Evolutionary conservation across 1,140 invertebrate species (phyloP).

Genomic region (Chymomyza costata): DNA sequence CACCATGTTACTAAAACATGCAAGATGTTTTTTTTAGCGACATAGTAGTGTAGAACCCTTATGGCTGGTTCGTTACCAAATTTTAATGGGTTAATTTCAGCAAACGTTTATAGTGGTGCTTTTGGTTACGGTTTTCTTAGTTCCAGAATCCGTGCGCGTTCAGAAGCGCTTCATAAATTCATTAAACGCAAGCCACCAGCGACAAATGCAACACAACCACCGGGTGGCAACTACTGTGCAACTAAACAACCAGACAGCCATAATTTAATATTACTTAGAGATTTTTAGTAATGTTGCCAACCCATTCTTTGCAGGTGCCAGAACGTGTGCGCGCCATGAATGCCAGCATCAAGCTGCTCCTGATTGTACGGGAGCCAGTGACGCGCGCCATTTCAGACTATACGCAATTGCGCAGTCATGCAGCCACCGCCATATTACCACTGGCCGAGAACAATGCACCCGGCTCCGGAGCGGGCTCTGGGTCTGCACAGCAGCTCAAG

Average conservation of each 20-base stretch:
- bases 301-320: slow-evolving; percentile 80
- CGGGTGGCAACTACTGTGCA: neutral
- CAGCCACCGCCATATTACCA: slow-evolving; percentile 80
- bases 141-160: no score
- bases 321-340: slow-evolving; percentile 95
- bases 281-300: neutral
- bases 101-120: no score
- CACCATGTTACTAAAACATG: no score
- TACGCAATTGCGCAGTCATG: slow-evolving; percentile 88
- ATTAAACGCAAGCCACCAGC: slow-evolving; percentile 41
- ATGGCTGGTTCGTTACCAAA: no score
- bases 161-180: slow-evolving; percentile 37
- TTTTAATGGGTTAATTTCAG: no score
- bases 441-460: slow-evolving; percentile 51
- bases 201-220: neutral
- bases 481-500: slow-evolving; percentile 18
- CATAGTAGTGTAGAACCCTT: no score
- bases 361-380: slow-evolving; percentile 97
- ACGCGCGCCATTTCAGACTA: slow-evolving; percentile 97
- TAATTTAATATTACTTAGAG: neutral
- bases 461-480: slow-evolving; percentile 18
- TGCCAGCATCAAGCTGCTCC: slow-evolving; percentile 90
- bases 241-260: neutral
- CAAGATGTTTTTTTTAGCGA: no score
- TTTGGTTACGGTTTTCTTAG: no score